A percentile compares a stretch with the other conserved stretches of the same genome.
phyloP scores from a whole-genome alignment of 2,113 vertebrate genomes.

The Haliaeetus leucogaster region DNA sequence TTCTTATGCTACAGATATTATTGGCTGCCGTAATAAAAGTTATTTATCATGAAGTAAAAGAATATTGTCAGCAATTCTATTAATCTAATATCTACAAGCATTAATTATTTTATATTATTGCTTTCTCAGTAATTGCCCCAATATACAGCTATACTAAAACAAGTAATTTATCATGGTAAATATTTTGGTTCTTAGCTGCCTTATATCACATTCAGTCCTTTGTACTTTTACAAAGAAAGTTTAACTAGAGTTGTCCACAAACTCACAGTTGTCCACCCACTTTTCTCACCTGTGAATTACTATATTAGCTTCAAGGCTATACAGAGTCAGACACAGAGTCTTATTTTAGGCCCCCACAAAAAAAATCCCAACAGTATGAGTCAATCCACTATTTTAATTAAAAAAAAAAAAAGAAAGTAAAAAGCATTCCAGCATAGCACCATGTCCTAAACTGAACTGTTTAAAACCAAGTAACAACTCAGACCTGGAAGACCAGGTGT shows the following conservation, averaged over 20 bases:
- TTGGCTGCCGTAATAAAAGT: not conserved
- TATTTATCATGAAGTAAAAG: not conserved
- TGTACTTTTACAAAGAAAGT: not conserved
- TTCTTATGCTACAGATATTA: not conserved
- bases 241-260: not conserved
- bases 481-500: rapidly evolving
- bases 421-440: not conserved
- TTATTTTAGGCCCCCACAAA: not conserved
- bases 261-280: not conserved
- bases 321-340: not conserved
- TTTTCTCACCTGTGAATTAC: not conserved
- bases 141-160: not conserved
- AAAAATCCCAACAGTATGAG: not conserved
- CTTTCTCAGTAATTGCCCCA: not conserved
- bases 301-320: not conserved
- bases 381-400: not conserved
- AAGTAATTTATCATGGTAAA: not conserved
- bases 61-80: not conserved
- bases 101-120: not conserved
- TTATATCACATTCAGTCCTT: not conserved
- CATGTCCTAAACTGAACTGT: not conserved
- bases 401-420: not conserved
- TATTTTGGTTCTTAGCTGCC: not conserved
- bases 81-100: not conserved
- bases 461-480: not conserved